Base-by-base conservation (phyloP, 1,140 invertebrate species). In the Drosophila bocqueti region DNA sequence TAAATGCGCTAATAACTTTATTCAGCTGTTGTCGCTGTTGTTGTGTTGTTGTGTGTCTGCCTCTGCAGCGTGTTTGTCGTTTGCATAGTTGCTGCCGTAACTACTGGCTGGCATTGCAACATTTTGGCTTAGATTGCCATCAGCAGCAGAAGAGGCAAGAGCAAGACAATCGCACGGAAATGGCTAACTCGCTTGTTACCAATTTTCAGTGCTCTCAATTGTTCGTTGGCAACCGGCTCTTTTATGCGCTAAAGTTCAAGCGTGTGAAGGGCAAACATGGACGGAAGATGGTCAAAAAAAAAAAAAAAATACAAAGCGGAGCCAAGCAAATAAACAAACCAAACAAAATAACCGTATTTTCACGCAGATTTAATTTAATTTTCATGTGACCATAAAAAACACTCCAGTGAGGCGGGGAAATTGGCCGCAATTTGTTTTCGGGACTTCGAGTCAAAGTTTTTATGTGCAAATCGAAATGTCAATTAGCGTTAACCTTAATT, bases 1-100 rank as follows among this genome's bases (percentile, higher is more conserved):
- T 90, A 90, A 90, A 79, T 85, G 85, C 86, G 86, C 85, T 90
- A 90, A 90, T 90, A 90, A 90, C 85, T 90, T 91, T 90, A 90
- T 90, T 90, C 85, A 90, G 71, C 40, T 66, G 81, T 52, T 76
- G 71, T 68, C 67, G 43, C 24, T 31, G 58, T 31, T 21, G 54
- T 38, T 45, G 71, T 83, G 61, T 49, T 73, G 66, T 50, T 46
- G 15, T 40, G 38, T 40, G 69, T 81, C 57, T 42, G 18, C 29
- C 54, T 54, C 47, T 16, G 60, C 26, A 47, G 24, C 26, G 50
- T 52, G 54, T 72, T 34, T 60, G 69, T 61, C 59, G 73, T 75
- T 69, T 69, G 47, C 63, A 69, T 54, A 68, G 69, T 69, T 60
- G 69, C 24, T 74, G 68, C 36, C 69, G 66, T 52, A 66, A 62